Evolutionary conservation across 2,113 vertebrate genomes (phyloP).

Genomic region (Charadrius vociferus): DNA sequence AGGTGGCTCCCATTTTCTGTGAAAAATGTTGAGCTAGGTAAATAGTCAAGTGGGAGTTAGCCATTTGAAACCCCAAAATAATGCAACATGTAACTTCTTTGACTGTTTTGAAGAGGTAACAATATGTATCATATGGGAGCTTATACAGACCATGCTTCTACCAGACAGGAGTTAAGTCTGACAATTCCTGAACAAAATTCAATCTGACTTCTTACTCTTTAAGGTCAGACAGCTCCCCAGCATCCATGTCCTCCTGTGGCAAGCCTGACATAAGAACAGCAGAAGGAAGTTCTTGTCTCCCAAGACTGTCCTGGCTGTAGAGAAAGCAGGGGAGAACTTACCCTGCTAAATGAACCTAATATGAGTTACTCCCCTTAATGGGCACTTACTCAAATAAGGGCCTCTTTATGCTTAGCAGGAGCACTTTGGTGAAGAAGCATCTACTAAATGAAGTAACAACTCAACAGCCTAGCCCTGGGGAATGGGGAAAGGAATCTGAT

Average conservation of each 20-base stretch:
- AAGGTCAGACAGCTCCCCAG: not conserved
- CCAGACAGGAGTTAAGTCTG: not conserved
- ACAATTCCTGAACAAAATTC: not conserved
- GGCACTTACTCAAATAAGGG: not conserved
- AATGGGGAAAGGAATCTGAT: not conserved
- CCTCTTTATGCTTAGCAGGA: not conserved
- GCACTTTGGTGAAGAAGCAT: not conserved
- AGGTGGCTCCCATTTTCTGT: not conserved
- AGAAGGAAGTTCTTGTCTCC: not conserved
- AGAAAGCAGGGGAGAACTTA: not conserved
- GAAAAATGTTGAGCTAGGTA: not conserved
- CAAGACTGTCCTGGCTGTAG: not conserved
- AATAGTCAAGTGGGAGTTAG: not conserved
- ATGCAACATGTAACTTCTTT: not conserved
- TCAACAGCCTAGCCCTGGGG: not conserved
- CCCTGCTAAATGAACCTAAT: not conserved
- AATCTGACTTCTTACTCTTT: not conserved
- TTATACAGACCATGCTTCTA: not conserved
- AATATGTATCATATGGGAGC: not conserved
- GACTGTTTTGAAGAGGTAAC: not conserved
- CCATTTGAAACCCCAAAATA: not conserved
- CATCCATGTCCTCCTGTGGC: not conserved
- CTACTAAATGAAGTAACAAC: not conserved
- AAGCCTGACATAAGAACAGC: not conserved
- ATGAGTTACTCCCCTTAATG: rapidly evolving